Evolutionary conservation across 2,113 vertebrate genomes (phyloP), one percentile per base, ranked within the genome.

Genomic region (Sapajus apella): DNA sequence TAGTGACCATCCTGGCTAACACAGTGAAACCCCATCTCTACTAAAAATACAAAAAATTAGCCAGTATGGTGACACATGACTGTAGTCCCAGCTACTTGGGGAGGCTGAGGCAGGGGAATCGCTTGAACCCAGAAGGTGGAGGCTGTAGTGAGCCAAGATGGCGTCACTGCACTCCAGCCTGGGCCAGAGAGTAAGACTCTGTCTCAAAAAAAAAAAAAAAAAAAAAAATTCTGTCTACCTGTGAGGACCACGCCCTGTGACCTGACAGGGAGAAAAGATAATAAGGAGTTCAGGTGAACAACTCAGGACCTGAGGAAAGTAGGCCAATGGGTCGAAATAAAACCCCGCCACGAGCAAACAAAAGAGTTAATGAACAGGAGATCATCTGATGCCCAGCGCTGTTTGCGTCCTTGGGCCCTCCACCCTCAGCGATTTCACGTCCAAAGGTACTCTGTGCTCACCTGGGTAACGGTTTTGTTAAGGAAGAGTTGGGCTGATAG

Each of bases 251-350:
- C 90, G 30, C 30, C 85, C 9, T 1, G 52, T 27, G n/a, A 91
- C 52, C n/a, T 50, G 47, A 77, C 43, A 43, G 35, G 30, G 17
- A 93, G 73, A 13, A 55, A 90, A 87, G 47, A 87, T 8, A 76
- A 30, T 66, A 73, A 95, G 45, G 40, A 90, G 83, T 66, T 79
- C 70, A 64, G 52, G 72, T n/a, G 82, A 92, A 43, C 55, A 30
- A 32, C n/a, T 70, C 20, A 30, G 50, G 64, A 55, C 86, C 91
- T 66, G 47, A 35, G 91, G 80, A 90, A 98, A 97, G 52, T 76
- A 97, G 96, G 97, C 90, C 90, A 97, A 92, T 85, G 92, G 93
- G 93, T 95, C 9, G 1, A 83, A 87, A 90, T 66, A 52, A 96
- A 92, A 95, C 32, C 87, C 75, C 89, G 80, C 75, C 79, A 87